phyloP scores from a whole-genome alignment of 2,888 invertebrate genomes.

The Cacoxenus indagator region DNA sequence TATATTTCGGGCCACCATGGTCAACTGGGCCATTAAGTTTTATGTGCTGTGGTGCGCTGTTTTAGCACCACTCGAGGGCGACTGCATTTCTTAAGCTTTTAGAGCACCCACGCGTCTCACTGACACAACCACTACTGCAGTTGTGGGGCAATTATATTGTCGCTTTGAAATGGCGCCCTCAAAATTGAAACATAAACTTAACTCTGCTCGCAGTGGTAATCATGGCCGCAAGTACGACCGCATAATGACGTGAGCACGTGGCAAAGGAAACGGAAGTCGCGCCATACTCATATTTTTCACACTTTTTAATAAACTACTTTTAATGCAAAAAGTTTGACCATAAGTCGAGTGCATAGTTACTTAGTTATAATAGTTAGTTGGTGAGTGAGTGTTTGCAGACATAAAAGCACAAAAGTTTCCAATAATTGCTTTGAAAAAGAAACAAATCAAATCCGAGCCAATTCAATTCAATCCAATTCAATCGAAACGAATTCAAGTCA shows the following conservation, averaged over 20 bases:
- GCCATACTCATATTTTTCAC: neutral
- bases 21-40: conserved; percentile 10
- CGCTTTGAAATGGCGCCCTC: neutral
- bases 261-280: neutral
- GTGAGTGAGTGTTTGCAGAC: too few species aligned
- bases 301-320: conserved; percentile 1
- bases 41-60: neutral
- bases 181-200: neutral
- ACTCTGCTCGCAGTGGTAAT: neutral
- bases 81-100: neutral
- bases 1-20: neutral
- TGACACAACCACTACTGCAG: neutral
- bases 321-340: neutral
- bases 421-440: neutral
- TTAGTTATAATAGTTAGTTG: neutral
- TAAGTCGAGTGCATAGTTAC: neutral
- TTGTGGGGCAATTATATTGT: neutral
- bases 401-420: neutral
- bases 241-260: neutral
- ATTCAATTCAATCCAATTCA: neutral
- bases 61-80: neutral
- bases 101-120: neutral
- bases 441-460: neutral
- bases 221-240: neutral
- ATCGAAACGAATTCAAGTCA: conserved; percentile 6